These are phyloP conservation scores for Sinhomidia bicolor DNA, from an alignment of 2,888 invertebrate species.

Conservation along the genomic window DNA sequence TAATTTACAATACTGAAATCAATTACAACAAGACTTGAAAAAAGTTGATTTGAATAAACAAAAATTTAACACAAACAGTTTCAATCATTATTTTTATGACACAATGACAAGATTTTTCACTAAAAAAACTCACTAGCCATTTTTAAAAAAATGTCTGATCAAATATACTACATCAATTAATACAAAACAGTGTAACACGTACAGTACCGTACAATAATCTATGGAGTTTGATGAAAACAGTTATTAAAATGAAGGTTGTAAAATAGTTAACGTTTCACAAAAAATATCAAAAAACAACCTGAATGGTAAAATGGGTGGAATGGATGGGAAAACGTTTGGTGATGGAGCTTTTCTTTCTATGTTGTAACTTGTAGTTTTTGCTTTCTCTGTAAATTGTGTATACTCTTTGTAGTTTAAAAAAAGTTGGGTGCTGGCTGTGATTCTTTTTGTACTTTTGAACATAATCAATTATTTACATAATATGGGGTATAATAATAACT, in stretches of 20 bases:
- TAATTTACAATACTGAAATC: background rate
- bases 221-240: background rate
- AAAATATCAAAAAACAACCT: background rate
- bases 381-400: slow-evolving; percentile 22
- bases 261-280: background rate
- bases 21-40: background rate
- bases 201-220: slow-evolving; percentile 30
- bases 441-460: background rate
- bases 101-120: slow-evolving; percentile 26
- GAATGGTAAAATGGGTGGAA: slow-evolving; percentile 63
- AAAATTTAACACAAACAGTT: background rate
- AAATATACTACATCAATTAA: slow-evolving; percentile 7
- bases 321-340: slow-evolving; percentile 65
- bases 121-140: slow-evolving; percentile 32
- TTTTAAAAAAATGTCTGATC: background rate
- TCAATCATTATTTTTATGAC: background rate
- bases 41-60: background rate
- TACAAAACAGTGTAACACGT: slow-evolving; percentile 30
- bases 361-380: background rate
- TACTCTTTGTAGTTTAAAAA: background rate
- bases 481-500: background rate
- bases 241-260: background rate
- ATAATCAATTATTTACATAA: slow-evolving; percentile 5
- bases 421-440: background rate
- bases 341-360: slow-evolving; percentile 43